These are phyloP conservation scores for Lepisosteus oculatus DNA, from an alignment of 2,113 vertebrate genomes.

Conservation along the genomic window DNA sequence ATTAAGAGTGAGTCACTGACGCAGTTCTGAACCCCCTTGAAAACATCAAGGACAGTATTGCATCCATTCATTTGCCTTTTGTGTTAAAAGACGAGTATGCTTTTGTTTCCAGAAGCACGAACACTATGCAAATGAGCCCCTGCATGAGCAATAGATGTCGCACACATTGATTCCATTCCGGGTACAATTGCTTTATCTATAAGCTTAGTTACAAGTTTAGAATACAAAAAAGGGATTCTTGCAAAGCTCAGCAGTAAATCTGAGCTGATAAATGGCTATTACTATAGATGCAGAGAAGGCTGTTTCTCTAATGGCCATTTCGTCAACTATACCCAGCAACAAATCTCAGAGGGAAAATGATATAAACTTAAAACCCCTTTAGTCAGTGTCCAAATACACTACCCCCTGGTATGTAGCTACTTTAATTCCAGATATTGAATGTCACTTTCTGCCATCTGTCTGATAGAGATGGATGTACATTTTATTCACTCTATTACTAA, in stretches of 20 bases:
- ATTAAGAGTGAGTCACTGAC: background rate
- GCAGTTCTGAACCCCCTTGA: background rate
- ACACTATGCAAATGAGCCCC: slow-evolving; percentile 6
- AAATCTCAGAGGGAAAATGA: background rate
- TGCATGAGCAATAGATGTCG: slow-evolving; percentile 13
- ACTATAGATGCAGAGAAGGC: background rate
- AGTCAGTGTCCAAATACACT: background rate
- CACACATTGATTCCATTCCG: slow-evolving; percentile 7
- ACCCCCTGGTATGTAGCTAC: background rate
- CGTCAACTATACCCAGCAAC: background rate
- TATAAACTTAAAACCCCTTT: background rate
- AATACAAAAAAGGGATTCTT: background rate
- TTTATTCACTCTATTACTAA: too few species aligned
- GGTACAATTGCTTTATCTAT: slow-evolving; percentile 1
- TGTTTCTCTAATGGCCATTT: background rate
- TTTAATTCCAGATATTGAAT: too few species aligned
- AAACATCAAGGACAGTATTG: slow-evolving; percentile 7
- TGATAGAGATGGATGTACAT: too few species aligned
- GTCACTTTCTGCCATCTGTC: too few species aligned
- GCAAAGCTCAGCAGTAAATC: background rate
- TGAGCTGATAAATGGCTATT: background rate
- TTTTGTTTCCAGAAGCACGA: slow-evolving; percentile 12
- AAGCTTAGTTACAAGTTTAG: background rate
- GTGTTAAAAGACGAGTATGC: background rate
- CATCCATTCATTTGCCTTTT: background rate